Base-by-base conservation (phyloP, 2,113 vertebrate species). In the Pavo muticus region DNA sequence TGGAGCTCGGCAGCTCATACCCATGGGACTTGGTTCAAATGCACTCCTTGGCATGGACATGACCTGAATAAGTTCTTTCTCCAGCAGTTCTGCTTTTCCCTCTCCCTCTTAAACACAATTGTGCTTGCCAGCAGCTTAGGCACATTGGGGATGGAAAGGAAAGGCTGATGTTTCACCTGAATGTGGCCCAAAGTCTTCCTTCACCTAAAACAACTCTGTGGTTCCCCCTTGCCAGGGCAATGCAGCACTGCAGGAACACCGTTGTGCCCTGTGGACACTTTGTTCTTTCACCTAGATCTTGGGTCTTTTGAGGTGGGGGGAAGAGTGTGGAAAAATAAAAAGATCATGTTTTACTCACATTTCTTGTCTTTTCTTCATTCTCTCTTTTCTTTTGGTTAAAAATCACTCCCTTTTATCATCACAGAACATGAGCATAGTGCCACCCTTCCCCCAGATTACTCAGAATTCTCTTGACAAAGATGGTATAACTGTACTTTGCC, bases 391-490 rank as follows among this genome's bases (percentile, higher is more conserved):
- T 87, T 32, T 80, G 52, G 29, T 80, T 83, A 50, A 21, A 88
- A 64, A 79, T 90, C 35, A 11, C 13, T 87, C 45, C 19, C 20
- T 74, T 89, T 83, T 71, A 67, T 16, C 11, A 24, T 16, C 44
- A 52, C 14, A 59, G 75, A 39, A 57, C 0, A 0, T 2, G 29
- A 85, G 79, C 25, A 39, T 32, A 67, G 44, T 2, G 0, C 39
- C 4, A 35, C 59, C 74, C 52, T 92, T 77, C 35, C 56, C 30
- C 32, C 57, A 83, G 3, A 44, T 52, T 25, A 87, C n/a, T 3
- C 44, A 84, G 82, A 30, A 60, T 37, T 90, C 94, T 52, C 69
- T 74, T 75, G 47, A 65, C 48, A 92, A 92, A 54, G 37, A 32
- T 2, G 2, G 40, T 30, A 0, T 40, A 59, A 20, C 9, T 37